A percentile compares a stretch with the other conserved stretches of the same genome.
These are phyloP conservation scores for Pseudomyrmex sp. DNA, from an alignment of 1,140 invertebrate genomes.

Conservation along the genomic window DNA sequence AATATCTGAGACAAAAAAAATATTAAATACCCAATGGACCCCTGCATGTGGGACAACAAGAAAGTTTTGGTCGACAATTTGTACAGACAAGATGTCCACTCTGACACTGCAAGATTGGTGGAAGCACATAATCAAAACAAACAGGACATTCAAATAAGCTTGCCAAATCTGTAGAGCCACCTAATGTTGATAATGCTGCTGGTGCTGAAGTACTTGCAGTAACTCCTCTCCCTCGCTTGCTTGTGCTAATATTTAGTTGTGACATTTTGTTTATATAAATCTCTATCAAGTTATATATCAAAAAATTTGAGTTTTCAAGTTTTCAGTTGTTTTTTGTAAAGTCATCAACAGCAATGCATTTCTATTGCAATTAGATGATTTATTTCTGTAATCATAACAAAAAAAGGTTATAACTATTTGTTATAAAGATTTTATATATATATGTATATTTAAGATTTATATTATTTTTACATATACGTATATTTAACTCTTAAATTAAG, in stretches of 20 bases:
- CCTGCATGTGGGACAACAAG: conserved; percentile 98
- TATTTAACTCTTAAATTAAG: too few relatives aligned
- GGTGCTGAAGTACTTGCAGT: conserved; percentile 81
- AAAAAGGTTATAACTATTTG: too few relatives aligned
- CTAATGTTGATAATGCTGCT: conserved; percentile 80
- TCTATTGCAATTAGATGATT: conserved; percentile 41
- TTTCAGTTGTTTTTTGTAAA: conserved; percentile 3
- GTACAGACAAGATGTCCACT: conserved; percentile 96
- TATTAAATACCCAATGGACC: conserved; percentile 91
- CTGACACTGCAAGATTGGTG: conserved; percentile 96
- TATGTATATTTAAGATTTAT: too few relatives aligned
- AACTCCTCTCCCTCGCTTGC: conserved; percentile 83
- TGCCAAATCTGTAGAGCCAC: conserved; percentile 93
- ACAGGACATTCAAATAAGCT: conserved; percentile 99
- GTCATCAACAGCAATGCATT: conserved; percentile 45
- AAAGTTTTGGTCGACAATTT: conserved; percentile 97
- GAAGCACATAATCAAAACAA: conserved; percentile 99
- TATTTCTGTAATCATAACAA: conserved; percentile 57
- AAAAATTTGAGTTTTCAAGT: conserved; percentile 22
- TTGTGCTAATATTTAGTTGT: conserved; percentile 82
- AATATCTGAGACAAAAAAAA: neutral
- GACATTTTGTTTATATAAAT: conserved; percentile 76
- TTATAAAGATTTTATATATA: too few relatives aligned
- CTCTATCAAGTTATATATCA: conserved; percentile 51
- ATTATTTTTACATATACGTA: too few relatives aligned